Conservation (phyloP, 2,113 vertebrate species). For the Ifrita kowaldi region DNA sequence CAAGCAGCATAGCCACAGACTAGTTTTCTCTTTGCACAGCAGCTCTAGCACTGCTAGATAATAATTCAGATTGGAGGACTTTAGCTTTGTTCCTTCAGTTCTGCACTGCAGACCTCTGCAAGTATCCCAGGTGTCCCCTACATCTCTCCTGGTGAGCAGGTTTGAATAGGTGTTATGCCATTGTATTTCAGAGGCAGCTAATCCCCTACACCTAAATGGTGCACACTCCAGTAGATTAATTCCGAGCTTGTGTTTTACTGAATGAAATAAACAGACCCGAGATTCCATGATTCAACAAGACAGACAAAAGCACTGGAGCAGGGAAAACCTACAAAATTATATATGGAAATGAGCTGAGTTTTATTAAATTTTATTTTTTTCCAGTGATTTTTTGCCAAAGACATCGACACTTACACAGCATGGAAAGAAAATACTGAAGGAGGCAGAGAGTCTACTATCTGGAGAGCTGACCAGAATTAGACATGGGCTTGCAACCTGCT, state of each 20-base stretch:
- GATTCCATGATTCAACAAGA: not conserved
- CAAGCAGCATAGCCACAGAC: not conserved
- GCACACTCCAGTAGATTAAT: accelerated
- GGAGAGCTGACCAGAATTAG: not conserved
- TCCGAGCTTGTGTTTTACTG: not conserved
- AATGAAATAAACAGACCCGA: not conserved
- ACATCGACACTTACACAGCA: not conserved
- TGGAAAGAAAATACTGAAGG: not conserved
- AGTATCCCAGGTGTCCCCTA: not conserved
- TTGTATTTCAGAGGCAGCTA: not conserved
- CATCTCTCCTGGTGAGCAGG: not conserved
- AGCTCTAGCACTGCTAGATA: not conserved
- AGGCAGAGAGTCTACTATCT: not conserved
- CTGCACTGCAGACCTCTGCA: not conserved
- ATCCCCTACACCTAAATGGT: not conserved
- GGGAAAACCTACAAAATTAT: not conserved
- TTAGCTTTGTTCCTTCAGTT: not conserved
- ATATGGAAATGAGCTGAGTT: not conserved
- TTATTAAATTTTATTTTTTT: not conserved
- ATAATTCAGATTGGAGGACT: not conserved
- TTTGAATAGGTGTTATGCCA: not conserved
- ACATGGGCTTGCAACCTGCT: not conserved
- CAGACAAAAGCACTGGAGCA: not conserved
- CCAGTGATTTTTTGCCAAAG: not conserved
- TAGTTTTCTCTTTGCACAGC: not conserved